Evolutionary conservation across 64 coral and sea anemone species (phyloP), one percentile per base, ranked within the genome.

Genomic region (Exaiptasia diaphana): DNA sequence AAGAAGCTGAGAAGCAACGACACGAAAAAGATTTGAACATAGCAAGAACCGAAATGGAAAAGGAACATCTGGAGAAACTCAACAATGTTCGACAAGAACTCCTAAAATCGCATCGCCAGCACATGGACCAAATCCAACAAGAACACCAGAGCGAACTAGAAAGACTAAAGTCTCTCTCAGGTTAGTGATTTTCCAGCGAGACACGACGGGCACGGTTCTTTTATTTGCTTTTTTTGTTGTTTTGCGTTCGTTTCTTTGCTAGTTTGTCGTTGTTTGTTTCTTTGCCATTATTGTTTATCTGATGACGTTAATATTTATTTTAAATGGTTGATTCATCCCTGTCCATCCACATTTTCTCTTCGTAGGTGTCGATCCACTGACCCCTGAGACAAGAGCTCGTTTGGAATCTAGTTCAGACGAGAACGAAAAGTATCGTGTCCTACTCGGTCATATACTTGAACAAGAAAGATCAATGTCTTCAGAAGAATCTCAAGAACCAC

Each of bases 111-210:
- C 91, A 94, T 22, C 77, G 89, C 31, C 73, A 89, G 34, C 40
- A 82, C 5, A 54, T 94, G 1, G 89, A 94, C 64, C 74, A 78
- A 50, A 53, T 94, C 60, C 72, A 81, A 20, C 91, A 94, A 40
- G 91, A 94, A 3, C 79, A 88, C 30, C 71, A 94, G 56, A 68
- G 41, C 13, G 79, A 94, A 21, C 31, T 94, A 57, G 61, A 65
- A 27, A 65, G 61, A 65, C 30, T 35, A 18, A 28, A 35, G 27
- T 65, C 61, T 18, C 38, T 65, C 17, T 65, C 61, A 65, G 15
- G 61, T 65, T 35, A 18, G 61, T 65, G 27, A 2, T 21, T 56
- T 26, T n/a, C 8, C 8, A 22, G 5, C 53, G 53, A 53, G 17
- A 4, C 9, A 20, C 13, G 23, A 10, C 50, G 9, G 23, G 2